Evolutionary conservation across 2,888 invertebrate genomes (phyloP).

Genomic region (Caenorhabditis zanzibari): DNA sequence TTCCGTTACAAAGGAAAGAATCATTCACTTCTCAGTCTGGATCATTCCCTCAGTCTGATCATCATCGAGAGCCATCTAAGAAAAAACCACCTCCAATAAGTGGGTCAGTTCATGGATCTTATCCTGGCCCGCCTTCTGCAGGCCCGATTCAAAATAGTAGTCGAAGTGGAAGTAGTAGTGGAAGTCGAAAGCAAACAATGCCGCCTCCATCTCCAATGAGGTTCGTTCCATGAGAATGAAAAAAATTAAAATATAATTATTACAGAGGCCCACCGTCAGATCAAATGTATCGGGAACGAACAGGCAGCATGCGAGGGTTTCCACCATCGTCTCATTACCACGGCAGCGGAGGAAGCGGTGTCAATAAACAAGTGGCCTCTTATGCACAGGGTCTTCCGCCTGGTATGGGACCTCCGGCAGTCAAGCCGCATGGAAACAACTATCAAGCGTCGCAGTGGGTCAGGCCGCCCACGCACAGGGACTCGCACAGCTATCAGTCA

Average conservation of each 20-base stretch:
- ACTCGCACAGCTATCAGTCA: conserved; percentile 62
- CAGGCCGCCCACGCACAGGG: conserved; percentile 64
- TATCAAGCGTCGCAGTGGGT: conserved; percentile 63
- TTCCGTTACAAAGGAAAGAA: conserved; percentile 37
- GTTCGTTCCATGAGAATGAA: background rate
- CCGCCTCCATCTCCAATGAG: conserved; percentile 47
- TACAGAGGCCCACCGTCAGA: conserved; percentile 46
- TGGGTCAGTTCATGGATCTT: conserved; percentile 14
- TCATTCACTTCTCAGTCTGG: conserved; percentile 24
- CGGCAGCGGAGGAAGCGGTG: conserved; percentile 21
- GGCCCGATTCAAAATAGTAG: conserved; percentile 15
- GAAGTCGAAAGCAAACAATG: conserved; percentile 33
- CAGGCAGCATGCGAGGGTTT: conserved; percentile 53
- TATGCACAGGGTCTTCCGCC: conserved; percentile 67
- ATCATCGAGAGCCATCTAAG: conserved; percentile 46
- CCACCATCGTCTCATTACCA: conserved; percentile 56
- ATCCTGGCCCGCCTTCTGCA: conserved; percentile 13
- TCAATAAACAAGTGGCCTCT: conserved; percentile 57
- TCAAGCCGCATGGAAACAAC: conserved; percentile 47
- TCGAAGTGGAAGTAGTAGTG: conserved; percentile 21
- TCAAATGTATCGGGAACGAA: conserved; percentile 46
- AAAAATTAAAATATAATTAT: background rate
- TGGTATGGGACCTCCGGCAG: conserved; percentile 62
- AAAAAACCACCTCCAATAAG: conserved; percentile 47
- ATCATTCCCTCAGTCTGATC: background rate